Percentiles rank a stretch among this genome's conserved stretches.
Conservation (phyloP, 2,113 vertebrate genomes). For the Misgurnus mizolepis region DNA sequence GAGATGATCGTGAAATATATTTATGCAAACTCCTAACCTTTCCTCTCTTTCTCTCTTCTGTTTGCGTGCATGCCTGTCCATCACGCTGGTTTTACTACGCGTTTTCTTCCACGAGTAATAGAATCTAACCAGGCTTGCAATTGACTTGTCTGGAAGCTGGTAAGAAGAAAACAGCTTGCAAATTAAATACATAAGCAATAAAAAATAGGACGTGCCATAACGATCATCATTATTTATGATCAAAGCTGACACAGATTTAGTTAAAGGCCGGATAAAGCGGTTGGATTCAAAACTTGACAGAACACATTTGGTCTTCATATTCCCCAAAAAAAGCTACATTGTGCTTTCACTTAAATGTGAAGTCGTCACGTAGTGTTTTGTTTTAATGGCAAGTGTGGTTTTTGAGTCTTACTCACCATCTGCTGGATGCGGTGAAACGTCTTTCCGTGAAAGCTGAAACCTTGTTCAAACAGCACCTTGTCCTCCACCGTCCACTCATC, state of each 20-base stretch:
- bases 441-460: constrained; percentile 96
- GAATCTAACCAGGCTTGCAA: constrained; percentile 93
- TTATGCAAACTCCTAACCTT: constrained; percentile 74
- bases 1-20: not conserved
- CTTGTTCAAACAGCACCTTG: constrained; percentile 93
- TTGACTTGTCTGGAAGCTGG: constrained; percentile 95
- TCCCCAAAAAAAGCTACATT: constrained; percentile 1
- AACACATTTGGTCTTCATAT: constrained; percentile 30
- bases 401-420: constrained; percentile 80
- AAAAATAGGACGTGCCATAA: not conserved
- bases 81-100: constrained; percentile 93
- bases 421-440: constrained; percentile 97
- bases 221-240: not conserved
- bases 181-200: not conserved
- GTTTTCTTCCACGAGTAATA: constrained; percentile 99
- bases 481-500: constrained; percentile 98
- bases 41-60: constrained; percentile 90
- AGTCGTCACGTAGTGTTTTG: not conserved
- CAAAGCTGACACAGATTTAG: not conserved
- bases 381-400: not conserved
- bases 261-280: not conserved
- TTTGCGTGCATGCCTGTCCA: constrained; percentile 94
- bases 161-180: constrained; percentile 22
- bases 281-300: not conserved
- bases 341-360: not conserved